These are phyloP conservation scores for Mus pahari DNA, from an alignment of 2,113 vertebrate genomes.

Conservation along the genomic window DNA sequence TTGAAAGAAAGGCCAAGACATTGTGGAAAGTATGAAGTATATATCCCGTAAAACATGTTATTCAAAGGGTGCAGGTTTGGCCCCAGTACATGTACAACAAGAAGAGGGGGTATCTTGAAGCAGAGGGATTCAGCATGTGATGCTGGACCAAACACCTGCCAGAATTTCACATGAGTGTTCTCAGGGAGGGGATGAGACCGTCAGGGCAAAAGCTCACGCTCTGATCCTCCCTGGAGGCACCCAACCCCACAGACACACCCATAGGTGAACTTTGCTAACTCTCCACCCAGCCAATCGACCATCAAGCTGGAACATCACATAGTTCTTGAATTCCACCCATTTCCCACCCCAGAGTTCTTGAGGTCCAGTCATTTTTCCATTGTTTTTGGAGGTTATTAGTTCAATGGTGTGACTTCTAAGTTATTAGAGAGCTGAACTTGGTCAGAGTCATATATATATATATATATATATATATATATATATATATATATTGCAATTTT, in stretches of 20 bases:
- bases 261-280: no score
- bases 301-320: not conserved
- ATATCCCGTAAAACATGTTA: accelerated
- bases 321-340: not conserved
- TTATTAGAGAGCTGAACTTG: not conserved
- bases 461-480: no score
- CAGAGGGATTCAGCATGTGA: not conserved
- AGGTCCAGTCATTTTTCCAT: not conserved
- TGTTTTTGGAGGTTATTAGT: not conserved
- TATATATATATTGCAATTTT: not conserved
- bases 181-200: no score
- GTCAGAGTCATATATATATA: no score
- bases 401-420: not conserved
- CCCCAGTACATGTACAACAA: accelerated
- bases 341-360: not conserved
- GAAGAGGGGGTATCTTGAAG: accelerated
- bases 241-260: not conserved
- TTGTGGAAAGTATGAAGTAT: not conserved
- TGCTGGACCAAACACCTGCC: not conserved
- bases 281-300: not conserved
- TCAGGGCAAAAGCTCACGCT: not conserved
- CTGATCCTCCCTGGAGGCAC: not conserved
- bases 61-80: not conserved
- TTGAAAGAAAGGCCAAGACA: not conserved
- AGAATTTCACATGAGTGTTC: not conserved